These are phyloP conservation scores for Sminthurinus signatus DNA, from an alignment of 1,140 invertebrate genomes.

Conservation along the genomic window DNA sequence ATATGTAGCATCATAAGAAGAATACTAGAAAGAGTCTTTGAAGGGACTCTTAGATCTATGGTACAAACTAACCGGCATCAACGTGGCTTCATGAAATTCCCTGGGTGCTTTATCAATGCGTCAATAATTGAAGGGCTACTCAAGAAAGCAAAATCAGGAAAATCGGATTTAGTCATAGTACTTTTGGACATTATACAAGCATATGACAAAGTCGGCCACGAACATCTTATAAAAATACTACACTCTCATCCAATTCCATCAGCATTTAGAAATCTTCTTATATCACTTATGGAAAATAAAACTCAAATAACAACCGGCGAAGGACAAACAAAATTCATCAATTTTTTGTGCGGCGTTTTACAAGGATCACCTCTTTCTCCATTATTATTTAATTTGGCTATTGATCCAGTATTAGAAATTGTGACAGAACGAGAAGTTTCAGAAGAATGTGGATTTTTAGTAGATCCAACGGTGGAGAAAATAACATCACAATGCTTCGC, in stretches of 20 bases:
- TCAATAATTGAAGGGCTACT: not conserved
- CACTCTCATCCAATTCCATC: not conserved
- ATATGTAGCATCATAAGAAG: not conserved
- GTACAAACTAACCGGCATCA: not conserved
- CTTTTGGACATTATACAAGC: not conserved
- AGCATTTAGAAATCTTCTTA: not conserved
- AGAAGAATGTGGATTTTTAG: too few species aligned
- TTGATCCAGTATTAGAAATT: too few species aligned
- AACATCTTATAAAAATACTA: not conserved
- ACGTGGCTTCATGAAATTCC: not conserved
- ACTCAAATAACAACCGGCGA: not conserved
- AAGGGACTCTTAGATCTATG: not conserved
- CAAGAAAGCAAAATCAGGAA: not conserved
- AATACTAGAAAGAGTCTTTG: not conserved
- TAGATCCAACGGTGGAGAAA: too few species aligned
- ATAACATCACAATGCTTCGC: too few species aligned
- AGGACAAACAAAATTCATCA: not conserved
- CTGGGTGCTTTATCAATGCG: not conserved
- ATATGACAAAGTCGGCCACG: too few species aligned
- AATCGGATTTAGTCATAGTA: not conserved
- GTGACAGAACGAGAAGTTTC: too few species aligned
- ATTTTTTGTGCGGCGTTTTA: too few species aligned
- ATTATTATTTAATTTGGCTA: too few species aligned
- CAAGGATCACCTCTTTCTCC: too few species aligned
- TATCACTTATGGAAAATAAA: not conserved